Percentiles rank a stretch among this genome's conserved stretches.
phyloP scores from a whole-genome alignment of 2,113 vertebrate genomes.

The Ursus arctos region DNA sequence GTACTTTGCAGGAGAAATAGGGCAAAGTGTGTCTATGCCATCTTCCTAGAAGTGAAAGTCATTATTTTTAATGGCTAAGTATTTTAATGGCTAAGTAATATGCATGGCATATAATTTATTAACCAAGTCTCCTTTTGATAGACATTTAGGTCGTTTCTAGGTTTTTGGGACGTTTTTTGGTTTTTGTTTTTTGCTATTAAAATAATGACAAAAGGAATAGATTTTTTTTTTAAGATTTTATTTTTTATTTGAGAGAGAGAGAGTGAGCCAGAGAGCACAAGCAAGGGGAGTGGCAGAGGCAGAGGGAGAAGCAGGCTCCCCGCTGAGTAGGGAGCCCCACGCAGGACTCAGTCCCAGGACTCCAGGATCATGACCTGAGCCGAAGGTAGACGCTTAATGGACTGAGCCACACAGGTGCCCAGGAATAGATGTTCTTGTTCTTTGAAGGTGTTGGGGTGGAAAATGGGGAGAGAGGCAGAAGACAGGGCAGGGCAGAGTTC shows the following conservation, averaged over 20 bases:
- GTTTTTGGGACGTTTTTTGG: too few species aligned
- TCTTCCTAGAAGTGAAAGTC: neutral
- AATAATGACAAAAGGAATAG: neutral
- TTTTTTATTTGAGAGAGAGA: too few species aligned
- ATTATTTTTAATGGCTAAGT: neutral
- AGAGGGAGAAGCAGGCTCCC: too few species aligned
- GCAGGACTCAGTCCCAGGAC: too few species aligned
- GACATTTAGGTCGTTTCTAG: neutral
- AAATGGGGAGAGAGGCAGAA: neutral
- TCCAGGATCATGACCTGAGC: too few species aligned
- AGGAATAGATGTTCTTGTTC: neutral
- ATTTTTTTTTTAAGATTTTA: neutral
- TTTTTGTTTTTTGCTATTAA: neutral
- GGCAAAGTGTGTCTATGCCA: neutral
- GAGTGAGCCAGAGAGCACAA: too few species aligned
- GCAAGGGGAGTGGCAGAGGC: too few species aligned
- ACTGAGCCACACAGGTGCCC: too few species aligned
- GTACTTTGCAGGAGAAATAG: neutral
- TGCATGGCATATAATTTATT: neutral
- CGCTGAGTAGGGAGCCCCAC: too few species aligned
- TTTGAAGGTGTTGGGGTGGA: neutral
- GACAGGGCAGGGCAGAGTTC: neutral
- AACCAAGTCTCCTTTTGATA: neutral
- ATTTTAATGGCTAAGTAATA: neutral
- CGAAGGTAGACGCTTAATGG: too few species aligned